A percentile compares a stretch with the other conserved stretches of the same genome.
Conservation (phyloP, 35 echinoderm and acorn worm species). For the Heliocidaris erythrogramma region DNA sequence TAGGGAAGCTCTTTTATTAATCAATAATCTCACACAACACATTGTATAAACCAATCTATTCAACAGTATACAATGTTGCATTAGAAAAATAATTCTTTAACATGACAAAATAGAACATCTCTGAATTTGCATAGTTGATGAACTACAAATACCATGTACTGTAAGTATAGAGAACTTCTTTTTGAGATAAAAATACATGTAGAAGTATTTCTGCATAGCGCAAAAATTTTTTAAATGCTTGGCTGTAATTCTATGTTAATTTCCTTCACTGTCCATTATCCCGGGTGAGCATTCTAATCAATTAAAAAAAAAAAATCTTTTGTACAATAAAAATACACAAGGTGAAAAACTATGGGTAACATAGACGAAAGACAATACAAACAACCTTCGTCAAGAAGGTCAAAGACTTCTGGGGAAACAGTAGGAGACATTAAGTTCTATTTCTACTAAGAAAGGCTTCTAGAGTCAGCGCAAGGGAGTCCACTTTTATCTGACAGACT, state of each 20-base stretch:
- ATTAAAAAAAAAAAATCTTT: background rate
- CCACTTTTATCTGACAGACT: conserved; percentile 25
- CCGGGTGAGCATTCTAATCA: background rate
- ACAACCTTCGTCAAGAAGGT: background rate
- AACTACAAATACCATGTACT: background rate
- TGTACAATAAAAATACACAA: background rate
- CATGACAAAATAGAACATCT: background rate
- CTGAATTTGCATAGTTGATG: background rate
- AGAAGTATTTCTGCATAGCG: background rate
- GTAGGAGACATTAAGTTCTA: background rate
- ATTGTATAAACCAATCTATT: background rate
- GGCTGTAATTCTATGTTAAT: background rate
- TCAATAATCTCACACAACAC: conserved; percentile 17
- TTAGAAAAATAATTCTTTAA: background rate
- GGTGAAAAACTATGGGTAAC: conserved; percentile 20
- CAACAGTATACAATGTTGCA: background rate
- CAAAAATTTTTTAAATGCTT: background rate
- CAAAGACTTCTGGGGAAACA: background rate
- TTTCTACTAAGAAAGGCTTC: conserved; percentile 36
- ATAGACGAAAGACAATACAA: conserved; percentile 32
- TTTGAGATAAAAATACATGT: background rate
- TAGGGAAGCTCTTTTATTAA: conserved; percentile 11
- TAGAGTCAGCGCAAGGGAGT: conserved; percentile 35
- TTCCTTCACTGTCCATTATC: background rate
- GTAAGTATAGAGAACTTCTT: too few species aligned